Conservation (phyloP, 1,140 invertebrate species). For the Papilio machaon region DNA sequence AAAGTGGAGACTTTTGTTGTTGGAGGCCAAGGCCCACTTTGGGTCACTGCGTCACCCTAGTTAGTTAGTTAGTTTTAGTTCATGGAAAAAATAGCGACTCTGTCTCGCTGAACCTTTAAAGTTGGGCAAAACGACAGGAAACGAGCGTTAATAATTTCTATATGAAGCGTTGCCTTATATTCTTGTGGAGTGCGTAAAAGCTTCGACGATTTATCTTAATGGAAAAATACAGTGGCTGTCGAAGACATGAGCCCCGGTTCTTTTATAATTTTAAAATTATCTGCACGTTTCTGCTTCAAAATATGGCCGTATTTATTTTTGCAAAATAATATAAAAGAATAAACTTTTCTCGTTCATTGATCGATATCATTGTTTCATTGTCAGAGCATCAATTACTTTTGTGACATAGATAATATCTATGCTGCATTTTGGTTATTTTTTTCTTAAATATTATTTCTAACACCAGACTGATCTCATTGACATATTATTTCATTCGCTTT, state of each 20-base stretch:
- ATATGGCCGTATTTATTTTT: neutral
- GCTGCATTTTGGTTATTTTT: too few species aligned
- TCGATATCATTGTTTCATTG: neutral
- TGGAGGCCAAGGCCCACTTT: too few species aligned
- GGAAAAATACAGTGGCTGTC: conserved; percentile 25
- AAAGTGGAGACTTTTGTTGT: too few species aligned
- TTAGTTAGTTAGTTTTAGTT: too few species aligned
- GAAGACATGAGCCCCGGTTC: neutral
- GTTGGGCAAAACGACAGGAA: conserved; percentile 18
- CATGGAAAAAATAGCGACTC: neutral
- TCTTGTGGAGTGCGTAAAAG: conserved; percentile 33
- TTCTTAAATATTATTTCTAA: too few species aligned
- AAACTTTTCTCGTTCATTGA: neutral
- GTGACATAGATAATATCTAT: too few species aligned
- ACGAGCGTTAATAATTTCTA: conserved; percentile 34
- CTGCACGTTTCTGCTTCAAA: conserved; percentile 1
- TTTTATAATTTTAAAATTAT: conserved; percentile 25
- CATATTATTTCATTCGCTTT: too few species aligned
- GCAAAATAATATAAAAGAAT: neutral
- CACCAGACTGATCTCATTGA: too few species aligned
- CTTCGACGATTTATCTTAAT: conserved; percentile 30
- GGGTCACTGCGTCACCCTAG: too few species aligned
- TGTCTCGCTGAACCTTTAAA: conserved; percentile 20
- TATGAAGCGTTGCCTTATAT: conserved; percentile 27
- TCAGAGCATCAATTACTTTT: too few species aligned